phyloP scores from a whole-genome alignment of 2,888 invertebrate genomes.

The Drosophila neotestacea region DNA sequence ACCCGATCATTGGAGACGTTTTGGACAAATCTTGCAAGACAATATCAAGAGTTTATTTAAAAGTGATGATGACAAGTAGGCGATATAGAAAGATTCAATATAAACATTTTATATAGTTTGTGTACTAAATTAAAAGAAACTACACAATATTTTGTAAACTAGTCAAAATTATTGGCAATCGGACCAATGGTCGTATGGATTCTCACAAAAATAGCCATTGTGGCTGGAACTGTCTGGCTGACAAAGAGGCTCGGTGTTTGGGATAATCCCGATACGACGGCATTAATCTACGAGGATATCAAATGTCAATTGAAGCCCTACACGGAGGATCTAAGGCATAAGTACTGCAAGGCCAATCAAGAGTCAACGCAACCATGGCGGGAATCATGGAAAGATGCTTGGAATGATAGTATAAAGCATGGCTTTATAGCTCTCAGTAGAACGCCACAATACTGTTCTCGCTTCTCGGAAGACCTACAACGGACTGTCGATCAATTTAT shows the following conservation, averaged over 20 bases:
- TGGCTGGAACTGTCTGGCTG: constrained; percentile 50
- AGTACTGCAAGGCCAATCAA: constrained; percentile 9
- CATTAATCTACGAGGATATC: constrained; percentile 34
- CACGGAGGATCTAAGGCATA: constrained; percentile 16
- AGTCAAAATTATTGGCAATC: constrained; percentile 5
- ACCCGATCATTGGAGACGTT: constrained; percentile 43
- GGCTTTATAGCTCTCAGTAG: constrained; percentile 15
- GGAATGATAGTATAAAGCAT: constrained; percentile 41
- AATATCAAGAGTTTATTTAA: constrained; percentile 27
- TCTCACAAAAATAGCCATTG: constrained; percentile 41
- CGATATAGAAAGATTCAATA: not conserved
- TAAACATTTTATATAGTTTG: not conserved
- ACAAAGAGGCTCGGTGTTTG: constrained; percentile 51
- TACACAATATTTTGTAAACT: not conserved
- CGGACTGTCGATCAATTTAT: constrained; percentile 15
- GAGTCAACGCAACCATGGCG: constrained; percentile 37
- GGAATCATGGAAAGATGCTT: constrained; percentile 43
- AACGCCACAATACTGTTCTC: constrained; percentile 44
- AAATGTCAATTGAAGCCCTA: constrained; percentile 37
- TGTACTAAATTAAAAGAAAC: not conserved
- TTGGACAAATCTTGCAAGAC: constrained; percentile 1
- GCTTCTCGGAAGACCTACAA: constrained; percentile 50
- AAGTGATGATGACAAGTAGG: constrained; percentile 36
- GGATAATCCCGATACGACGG: constrained; percentile 39
- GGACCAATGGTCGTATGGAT: constrained; percentile 27